phyloP scores from a whole-genome alignment of 53 echinoderm and acorn worm species.

The Patiria pectinifera region DNA sequence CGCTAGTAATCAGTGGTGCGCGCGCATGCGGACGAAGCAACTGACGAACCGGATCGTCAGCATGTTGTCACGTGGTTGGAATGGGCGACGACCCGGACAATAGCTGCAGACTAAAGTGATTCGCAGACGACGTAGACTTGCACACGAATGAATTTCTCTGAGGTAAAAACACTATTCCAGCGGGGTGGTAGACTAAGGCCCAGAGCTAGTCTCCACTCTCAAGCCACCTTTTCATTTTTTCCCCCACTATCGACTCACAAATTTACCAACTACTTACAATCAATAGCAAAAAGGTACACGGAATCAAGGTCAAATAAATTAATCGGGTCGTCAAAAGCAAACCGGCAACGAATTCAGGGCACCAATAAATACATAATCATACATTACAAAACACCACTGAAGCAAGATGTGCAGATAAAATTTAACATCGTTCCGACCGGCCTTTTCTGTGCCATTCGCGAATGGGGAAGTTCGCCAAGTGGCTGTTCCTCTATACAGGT shows the following conservation, averaged over 20 bases:
- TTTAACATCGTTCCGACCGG: constrained; percentile 1
- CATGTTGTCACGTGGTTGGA: too few relatives aligned
- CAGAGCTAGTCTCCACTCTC: not conserved
- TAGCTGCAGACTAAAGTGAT: too few relatives aligned
- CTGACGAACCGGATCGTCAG: too few relatives aligned
- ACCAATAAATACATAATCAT: constrained; percentile 58
- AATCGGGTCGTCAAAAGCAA: not conserved
- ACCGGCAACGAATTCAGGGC: not conserved
- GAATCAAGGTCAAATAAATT: constrained; percentile 4
- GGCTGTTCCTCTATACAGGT: not conserved
- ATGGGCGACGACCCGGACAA: too few relatives aligned
- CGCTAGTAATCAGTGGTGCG: too few relatives aligned
- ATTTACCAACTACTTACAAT: not conserved
- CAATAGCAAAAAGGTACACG: not conserved
- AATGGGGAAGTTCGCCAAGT: not conserved
- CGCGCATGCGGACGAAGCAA: too few relatives aligned
- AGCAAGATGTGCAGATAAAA: constrained; percentile 52
- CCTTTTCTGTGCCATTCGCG: constrained; percentile 17
- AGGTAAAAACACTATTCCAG: too few relatives aligned
- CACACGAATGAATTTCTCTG: too few relatives aligned
- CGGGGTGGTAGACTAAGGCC: too few relatives aligned
- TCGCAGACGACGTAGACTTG: too few relatives aligned
- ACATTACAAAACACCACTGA: constrained; percentile 28
- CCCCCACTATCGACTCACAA: not conserved
- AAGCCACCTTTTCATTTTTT: not conserved